Conservation (phyloP, 1,140 invertebrate species). For the Microplitis demolitor region DNA sequence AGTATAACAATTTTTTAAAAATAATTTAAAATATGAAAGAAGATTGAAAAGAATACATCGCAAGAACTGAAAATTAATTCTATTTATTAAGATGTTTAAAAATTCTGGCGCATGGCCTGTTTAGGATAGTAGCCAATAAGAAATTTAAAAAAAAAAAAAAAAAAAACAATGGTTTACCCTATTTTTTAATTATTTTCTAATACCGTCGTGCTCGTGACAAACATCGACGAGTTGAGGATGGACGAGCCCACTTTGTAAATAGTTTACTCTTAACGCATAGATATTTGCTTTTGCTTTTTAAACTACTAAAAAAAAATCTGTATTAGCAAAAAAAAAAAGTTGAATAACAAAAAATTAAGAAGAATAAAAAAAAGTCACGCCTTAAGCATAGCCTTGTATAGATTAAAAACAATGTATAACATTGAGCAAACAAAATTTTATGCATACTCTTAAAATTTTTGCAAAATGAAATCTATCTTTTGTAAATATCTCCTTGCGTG, state of each 20-base stretch:
- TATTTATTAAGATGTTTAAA: no score
- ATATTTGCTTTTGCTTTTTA: constrained; percentile 32
- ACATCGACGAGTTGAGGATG: constrained; percentile 28
- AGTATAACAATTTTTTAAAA: neutral
- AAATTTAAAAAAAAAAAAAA: neutral
- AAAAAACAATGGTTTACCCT: neutral
- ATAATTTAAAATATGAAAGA: no score
- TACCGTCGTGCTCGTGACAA: neutral
- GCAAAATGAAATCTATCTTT: constrained; percentile 3
- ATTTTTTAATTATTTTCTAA: neutral
- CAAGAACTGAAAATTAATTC: no score
- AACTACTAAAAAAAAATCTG: constrained; percentile 3
- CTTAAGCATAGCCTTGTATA: no score
- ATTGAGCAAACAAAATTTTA: neutral
- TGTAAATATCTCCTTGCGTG: constrained; percentile 23
- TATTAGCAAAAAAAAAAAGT: neutral
- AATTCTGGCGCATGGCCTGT: no score
- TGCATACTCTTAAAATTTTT: neutral
- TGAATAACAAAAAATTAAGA: neutral
- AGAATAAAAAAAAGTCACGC: neutral
- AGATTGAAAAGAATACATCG: no score
- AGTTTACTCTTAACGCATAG: constrained; percentile 42
- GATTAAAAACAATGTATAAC: neutral
- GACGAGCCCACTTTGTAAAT: constrained; percentile 48
- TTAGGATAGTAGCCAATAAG: no score